phyloP scores from a whole-genome alignment of 2,888 invertebrate species.

The Endotricha flammealis region DNA sequence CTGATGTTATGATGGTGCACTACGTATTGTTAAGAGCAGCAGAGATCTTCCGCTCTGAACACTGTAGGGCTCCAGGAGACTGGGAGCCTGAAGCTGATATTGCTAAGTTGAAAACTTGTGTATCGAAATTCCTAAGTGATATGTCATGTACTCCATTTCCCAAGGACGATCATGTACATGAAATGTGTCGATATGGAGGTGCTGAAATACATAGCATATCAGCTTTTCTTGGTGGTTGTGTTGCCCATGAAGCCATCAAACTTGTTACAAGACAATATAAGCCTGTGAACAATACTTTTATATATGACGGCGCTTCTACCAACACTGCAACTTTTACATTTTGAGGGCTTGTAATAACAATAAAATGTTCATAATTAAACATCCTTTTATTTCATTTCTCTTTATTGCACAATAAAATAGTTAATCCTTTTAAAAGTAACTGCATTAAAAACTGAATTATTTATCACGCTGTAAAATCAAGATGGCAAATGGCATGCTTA shows the following conservation, averaged over 20 bases:
- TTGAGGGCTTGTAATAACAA: slow-evolving; percentile 43
- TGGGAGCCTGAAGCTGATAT: slow-evolving; percentile 94
- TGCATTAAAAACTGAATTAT: too few species aligned
- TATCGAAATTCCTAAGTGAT: slow-evolving; percentile 87
- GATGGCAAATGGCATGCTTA: too few species aligned
- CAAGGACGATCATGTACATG: slow-evolving; percentile 96
- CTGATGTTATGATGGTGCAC: slow-evolving; percentile 91
- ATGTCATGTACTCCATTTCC: slow-evolving; percentile 88
- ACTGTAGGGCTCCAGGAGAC: slow-evolving; percentile 93
- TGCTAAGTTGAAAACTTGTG: slow-evolving; percentile 87
- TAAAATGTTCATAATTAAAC: slow-evolving; percentile 1
- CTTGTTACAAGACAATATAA: slow-evolving; percentile 97
- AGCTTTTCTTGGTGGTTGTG: slow-evolving; percentile 93
- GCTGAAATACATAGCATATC: slow-evolving; percentile 96
- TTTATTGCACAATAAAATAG: slow-evolving; percentile 11
- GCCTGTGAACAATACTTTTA: slow-evolving; percentile 95
- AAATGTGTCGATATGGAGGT: slow-evolving; percentile 96
- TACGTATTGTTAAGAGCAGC: slow-evolving; percentile 94
- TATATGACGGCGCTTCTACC: slow-evolving; percentile 96
- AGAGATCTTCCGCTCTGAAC: slow-evolving; percentile 92
- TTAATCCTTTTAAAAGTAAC: too few species aligned
- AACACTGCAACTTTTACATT: slow-evolving; percentile 89
- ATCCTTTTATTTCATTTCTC: not conserved
- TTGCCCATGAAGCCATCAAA: slow-evolving; percentile 97
- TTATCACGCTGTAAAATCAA: too few species aligned